A percentile compares a stretch with the other conserved stretches of the same genome.
Conservation (phyloP, 1,140 invertebrate species). For the Drosophila pectinifera region DNA sequence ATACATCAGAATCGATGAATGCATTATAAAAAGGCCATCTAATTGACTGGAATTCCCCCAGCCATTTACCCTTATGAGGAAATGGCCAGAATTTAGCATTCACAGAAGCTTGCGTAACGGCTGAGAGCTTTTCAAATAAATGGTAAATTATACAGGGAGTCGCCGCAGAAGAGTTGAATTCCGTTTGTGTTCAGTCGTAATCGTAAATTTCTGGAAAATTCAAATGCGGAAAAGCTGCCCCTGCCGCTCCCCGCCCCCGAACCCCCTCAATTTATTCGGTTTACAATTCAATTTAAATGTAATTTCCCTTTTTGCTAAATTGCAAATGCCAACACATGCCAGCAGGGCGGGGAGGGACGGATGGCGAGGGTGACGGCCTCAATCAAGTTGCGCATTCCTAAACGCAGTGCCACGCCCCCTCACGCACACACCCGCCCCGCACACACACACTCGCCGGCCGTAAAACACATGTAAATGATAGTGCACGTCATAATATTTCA, state of each 20-base stretch:
- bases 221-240: constrained; percentile 10
- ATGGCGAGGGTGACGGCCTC: constrained; percentile 6
- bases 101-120: neutral
- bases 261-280: constrained; percentile 46
- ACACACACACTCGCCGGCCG: constrained; percentile 11
- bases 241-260: neutral
- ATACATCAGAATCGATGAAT: neutral
- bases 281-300: constrained; percentile 82
- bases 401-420: constrained; percentile 53
- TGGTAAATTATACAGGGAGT: constrained; percentile 33
- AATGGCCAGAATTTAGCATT: constrained; percentile 3
- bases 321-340: constrained; percentile 43
- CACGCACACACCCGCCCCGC: constrained; percentile 23
- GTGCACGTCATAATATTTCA: constrained; percentile 70
- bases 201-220: constrained; percentile 33
- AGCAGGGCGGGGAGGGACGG: constrained; percentile 16
- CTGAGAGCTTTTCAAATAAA: constrained; percentile 35
- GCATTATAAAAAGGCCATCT: neutral
- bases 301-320: constrained; percentile 78
- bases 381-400: constrained; percentile 45
- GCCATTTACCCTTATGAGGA: constrained; percentile 8
- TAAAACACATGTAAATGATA: constrained; percentile 61
- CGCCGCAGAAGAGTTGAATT: constrained; percentile 33
- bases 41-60: constrained; percentile 21
- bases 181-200: constrained; percentile 38